Evolutionary conservation across 1,140 invertebrate genomes (phyloP).

Genomic region (Drosophila suzukii): DNA sequence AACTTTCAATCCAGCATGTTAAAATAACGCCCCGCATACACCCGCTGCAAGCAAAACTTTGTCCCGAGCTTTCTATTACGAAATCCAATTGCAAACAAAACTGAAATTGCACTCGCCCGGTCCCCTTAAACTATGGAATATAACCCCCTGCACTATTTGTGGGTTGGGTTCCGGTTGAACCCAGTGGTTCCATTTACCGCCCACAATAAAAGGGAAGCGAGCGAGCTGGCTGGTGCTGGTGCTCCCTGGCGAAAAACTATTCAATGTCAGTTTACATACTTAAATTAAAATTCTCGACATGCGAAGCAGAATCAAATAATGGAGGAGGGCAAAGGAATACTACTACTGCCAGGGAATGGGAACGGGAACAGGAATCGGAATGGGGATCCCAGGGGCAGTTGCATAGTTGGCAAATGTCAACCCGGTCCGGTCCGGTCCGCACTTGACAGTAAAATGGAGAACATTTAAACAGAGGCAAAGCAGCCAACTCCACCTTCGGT

Average conservation of each 20-base stretch:
- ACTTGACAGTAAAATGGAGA: conserved; percentile 81
- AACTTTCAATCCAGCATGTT: conserved; percentile 34
- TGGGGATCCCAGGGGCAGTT: conserved; percentile 46
- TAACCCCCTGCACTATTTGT: neutral
- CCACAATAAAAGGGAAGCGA: conserved; percentile 58
- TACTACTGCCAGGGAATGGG: neutral
- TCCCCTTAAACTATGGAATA: conserved; percentile 3
- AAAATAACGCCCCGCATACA: conserved; percentile 40
- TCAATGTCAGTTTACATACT: conserved; percentile 83
- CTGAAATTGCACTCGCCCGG: conserved; percentile 58
- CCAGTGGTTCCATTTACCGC: conserved; percentile 41
- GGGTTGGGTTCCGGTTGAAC: conserved; percentile 4
- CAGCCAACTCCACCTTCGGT: conserved; percentile 16
- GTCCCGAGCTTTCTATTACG: conserved; percentile 51
- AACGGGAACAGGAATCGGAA: neutral
- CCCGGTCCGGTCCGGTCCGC: conserved; percentile 60
- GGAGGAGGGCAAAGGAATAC: conserved; percentile 13
- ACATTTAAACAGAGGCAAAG: conserved; percentile 71
- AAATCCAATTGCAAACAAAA: conserved; percentile 73
- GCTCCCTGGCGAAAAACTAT: conserved; percentile 65
- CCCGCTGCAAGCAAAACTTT: conserved; percentile 46
- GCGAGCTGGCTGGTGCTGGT: conserved; percentile 8
- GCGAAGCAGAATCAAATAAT: conserved; percentile 38
- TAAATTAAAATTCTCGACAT: conserved; percentile 81
- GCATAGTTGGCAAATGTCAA: conserved; percentile 73